Conservation (phyloP, 2,113 vertebrate genomes). For the Peromyscus maniculatus region DNA sequence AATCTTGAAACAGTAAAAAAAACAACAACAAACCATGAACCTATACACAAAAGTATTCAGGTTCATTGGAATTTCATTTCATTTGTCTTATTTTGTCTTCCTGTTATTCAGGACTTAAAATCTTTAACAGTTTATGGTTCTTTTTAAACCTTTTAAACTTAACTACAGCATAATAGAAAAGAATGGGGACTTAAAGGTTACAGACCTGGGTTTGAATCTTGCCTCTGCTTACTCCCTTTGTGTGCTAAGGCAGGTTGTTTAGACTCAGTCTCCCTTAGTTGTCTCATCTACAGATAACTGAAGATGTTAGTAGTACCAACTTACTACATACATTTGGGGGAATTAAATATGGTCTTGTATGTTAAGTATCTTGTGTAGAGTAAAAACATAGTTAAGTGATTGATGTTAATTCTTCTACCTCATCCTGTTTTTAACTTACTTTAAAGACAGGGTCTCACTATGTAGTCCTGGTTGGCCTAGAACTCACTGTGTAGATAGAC, state of each 20-base stretch:
- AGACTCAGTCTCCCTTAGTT: not conserved
- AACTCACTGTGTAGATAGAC: not conserved
- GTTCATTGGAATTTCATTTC: not conserved
- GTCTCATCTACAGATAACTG: conserved; percentile 40
- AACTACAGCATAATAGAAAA: not conserved
- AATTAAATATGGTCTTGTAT: conserved; percentile 39
- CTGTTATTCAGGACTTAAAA: conserved; percentile 54
- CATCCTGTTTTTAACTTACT: conserved; percentile 7
- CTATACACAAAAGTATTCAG: not conserved
- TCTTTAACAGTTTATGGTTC: not conserved
- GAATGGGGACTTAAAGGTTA: conserved; percentile 1
- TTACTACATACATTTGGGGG: not conserved
- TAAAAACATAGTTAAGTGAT: conserved; percentile 44
- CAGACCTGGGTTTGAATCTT: conserved; percentile 49
- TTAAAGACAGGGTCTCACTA: not conserved
- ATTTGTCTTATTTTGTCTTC: conserved; percentile 28
- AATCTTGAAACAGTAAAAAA: not conserved
- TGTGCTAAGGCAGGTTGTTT: conserved; percentile 27
- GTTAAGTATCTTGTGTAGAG: not conserved
- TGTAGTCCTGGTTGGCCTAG: not conserved
- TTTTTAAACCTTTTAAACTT: not conserved
- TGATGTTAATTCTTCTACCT: conserved; percentile 38
- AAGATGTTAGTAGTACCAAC: not conserved
- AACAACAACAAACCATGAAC: not conserved
- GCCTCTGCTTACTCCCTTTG: conserved; percentile 31